Base-by-base conservation (phyloP, 2,888 invertebrate genomes). In the Ramazzottius varieornatus region DNA sequence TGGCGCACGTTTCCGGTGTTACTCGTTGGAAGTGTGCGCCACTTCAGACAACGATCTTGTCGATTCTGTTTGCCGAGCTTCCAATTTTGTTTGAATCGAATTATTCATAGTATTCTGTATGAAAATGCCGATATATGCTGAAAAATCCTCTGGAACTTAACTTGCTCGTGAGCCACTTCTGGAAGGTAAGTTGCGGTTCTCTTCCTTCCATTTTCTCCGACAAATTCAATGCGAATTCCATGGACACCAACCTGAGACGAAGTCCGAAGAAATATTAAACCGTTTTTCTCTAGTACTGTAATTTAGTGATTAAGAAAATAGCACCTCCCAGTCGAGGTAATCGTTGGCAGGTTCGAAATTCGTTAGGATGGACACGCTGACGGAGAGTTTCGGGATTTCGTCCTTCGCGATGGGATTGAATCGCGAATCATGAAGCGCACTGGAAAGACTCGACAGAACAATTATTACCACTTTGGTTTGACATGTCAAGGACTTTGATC, bases 141-240 rank as follows among this genome's bases (percentile, higher is more conserved):
- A n/a, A n/a, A n/a, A n/a, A n/a, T n/a, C n/a, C n/a, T n/a, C n/a
- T n/a, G n/a, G n/a, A n/a, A n/a, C n/a, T n/a, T 75, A 89, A 93
- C 96, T 85, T 98, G 96, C 78, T 98, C 96, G 66, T 85, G 83
- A 70, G 96, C 93, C 71, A 98, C 94, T 80, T 96, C 91, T 65
- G 98, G 98, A 77, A 98, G 81, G 78, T 94, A 99, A 69, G 98
- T 99, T 73, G 98, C 96, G 70, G 92, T 93, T 73, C 91, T 84
- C 76, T 89, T 90, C 72, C 86, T 84, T 69, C 77, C 94, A 86
- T 73, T 91, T 75, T 94, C 93, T 75, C 86, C 92, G 70, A 85
- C 79, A 75, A 96, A 99, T 79, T 98, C 94, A 71, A 99, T 99
- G 66, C 96, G 83, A 73, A 98, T 96, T 67, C 98, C 98, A 77